Percentiles rank a stretch among this genome's conserved stretches.
Evolutionary conservation across 2,113 vertebrate genomes (phyloP).

Genomic region (Hystrix cristata): DNA sequence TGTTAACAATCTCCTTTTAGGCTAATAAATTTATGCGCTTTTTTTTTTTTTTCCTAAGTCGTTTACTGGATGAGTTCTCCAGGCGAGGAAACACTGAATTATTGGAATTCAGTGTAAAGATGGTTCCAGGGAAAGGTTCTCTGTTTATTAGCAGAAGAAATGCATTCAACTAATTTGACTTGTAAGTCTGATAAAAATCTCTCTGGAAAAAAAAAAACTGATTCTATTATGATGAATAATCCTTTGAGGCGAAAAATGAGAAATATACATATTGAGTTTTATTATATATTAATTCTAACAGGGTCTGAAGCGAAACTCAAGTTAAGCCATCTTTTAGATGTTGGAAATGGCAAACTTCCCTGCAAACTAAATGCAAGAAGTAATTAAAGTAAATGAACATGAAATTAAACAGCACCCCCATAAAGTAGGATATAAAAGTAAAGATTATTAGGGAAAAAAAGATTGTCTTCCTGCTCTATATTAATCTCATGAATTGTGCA

Average conservation of each 20-base stretch:
- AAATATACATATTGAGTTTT: slow-evolving; percentile 72
- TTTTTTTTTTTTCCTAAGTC: background rate
- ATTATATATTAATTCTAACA: slow-evolving; percentile 80
- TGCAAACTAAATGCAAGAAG: slow-evolving; percentile 71
- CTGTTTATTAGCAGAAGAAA: slow-evolving; percentile 78
- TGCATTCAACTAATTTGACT: slow-evolving; percentile 74
- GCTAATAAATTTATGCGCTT: slow-evolving; percentile 8
- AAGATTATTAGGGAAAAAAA: slow-evolving; percentile 77
- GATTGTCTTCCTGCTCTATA: slow-evolving; percentile 75
- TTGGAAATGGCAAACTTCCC: slow-evolving; percentile 73
- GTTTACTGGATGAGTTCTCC: slow-evolving; percentile 17
- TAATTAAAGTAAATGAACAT: slow-evolving; percentile 83
- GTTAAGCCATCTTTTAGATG: slow-evolving; percentile 75
- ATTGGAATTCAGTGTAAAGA: slow-evolving; percentile 59
- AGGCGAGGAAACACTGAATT: slow-evolving; percentile 37
- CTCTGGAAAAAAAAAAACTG: slow-evolving; percentile 50
- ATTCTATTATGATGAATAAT: slow-evolving; percentile 78
- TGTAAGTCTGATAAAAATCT: slow-evolving; percentile 81
- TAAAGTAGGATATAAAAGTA: slow-evolving; percentile 80
- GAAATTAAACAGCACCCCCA: slow-evolving; percentile 81
- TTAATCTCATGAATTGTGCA: slow-evolving; percentile 77
- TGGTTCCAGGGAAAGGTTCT: slow-evolving; percentile 58
- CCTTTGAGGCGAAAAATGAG: slow-evolving; percentile 80
- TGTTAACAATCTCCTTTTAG: slow-evolving; percentile 36
- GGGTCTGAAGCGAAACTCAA: slow-evolving; percentile 72